Evolutionary conservation across 2,113 vertebrate genomes (phyloP).

Genomic region (Eupsittula cactorum): DNA sequence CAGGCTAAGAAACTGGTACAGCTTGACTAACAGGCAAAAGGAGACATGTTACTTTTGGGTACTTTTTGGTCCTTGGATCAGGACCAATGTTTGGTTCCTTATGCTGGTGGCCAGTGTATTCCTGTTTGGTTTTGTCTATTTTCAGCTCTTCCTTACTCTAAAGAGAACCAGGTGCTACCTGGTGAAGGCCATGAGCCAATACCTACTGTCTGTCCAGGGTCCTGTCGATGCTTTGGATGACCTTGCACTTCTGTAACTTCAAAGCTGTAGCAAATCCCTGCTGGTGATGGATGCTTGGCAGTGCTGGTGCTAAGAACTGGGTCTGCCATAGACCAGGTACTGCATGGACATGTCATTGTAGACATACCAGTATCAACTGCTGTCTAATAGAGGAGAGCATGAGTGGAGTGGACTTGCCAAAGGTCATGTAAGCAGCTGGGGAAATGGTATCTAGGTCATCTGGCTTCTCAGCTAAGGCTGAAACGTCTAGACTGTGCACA

Average conservation of each 20-base stretch:
- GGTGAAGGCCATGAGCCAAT: neutral
- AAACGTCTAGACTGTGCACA: neutral
- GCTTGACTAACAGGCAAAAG: constrained; percentile 33
- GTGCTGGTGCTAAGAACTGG: neutral
- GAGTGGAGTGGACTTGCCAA: neutral
- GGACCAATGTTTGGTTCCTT: neutral
- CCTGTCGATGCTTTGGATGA: neutral
- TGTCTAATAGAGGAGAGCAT: neutral
- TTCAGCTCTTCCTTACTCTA: neutral
- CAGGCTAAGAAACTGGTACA: constrained; percentile 1
- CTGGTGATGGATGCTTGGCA: neutral
- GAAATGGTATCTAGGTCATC: neutral
- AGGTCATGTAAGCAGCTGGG: neutral
- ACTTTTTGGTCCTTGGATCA: neutral
- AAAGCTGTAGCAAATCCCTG: neutral
- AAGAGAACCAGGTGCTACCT: neutral
- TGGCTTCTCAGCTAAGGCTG: neutral
- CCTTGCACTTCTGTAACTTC: neutral
- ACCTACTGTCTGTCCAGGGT: neutral
- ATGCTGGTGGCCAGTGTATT: neutral
- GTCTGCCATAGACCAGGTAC: neutral
- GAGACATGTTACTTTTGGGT: neutral
- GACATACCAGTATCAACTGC: neutral
- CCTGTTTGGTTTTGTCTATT: neutral
- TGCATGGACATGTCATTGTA: neutral